Evolutionary conservation across 2,113 vertebrate genomes (phyloP), one percentile per base, ranked within the genome.

Genomic region (Istiophorus platypterus): DNA sequence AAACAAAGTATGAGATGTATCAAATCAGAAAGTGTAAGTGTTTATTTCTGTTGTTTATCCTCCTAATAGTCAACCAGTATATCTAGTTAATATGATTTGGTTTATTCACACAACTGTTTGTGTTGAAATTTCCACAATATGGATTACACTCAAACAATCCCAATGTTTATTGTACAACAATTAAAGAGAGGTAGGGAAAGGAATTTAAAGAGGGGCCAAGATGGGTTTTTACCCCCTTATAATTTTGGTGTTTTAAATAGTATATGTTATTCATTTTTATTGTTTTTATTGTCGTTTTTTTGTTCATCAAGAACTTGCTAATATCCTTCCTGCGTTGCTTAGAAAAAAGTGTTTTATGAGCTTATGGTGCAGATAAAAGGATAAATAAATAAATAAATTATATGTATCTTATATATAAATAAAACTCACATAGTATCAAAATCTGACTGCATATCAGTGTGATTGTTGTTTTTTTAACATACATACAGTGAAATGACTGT

Each of bases 361-460:
- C 8, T 24, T 1, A 24, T 52, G 20, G 20, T 52, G 22, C 20
- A 20, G 7, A 24, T 52, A 22, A n/a, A 52, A 11, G 9, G n/a
- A n/a, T n/a, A n/a, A n/a, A n/a, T n/a, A n/a, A n/a, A n/a, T n/a
- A n/a, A n/a, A n/a, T n/a, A n/a, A n/a, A n/a, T n/a, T n/a, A n/a
- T n/a, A n/a, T n/a, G n/a, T n/a, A n/a, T n/a, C n/a, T n/a, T n/a
- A n/a, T n/a, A n/a, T n/a, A n/a, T n/a, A n/a, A n/a, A n/a, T n/a
- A n/a, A n/a, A n/a, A n/a, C n/a, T n/a, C n/a, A n/a, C n/a, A n/a
- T n/a, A n/a, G n/a, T n/a, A n/a, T n/a, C n/a, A n/a, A 52, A 47
- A n/a, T 51, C 39, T 67, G 74, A 34, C 5, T 59, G 27, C 22
- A 42, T 45, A 45, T 42, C 56, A 78, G 65, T 27, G 41, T 26